phyloP scores from a whole-genome alignment of 2,797 vertebrate species.

The Perodicticus potto region DNA sequence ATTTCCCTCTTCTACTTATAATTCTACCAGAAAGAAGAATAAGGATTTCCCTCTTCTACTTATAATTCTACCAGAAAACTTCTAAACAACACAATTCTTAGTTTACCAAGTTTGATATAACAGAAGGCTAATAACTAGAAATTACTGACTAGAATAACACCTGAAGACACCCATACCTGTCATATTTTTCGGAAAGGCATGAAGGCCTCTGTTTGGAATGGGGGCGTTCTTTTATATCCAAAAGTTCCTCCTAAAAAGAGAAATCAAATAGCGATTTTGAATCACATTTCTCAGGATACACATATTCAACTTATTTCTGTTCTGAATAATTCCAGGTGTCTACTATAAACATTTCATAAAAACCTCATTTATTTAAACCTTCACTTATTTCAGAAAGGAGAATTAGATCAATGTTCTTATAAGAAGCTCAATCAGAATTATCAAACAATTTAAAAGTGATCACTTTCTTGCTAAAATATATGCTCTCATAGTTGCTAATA shows the following conservation, averaged over 20 bases:
- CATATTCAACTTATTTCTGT: slow-evolving; percentile 27
- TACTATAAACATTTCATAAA: slow-evolving; percentile 46
- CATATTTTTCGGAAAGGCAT: slow-evolving; percentile 97
- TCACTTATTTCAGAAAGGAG: slow-evolving; percentile 27
- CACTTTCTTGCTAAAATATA: slow-evolving; percentile 42
- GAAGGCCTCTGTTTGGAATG: slow-evolving; percentile 96
- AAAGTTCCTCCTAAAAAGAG: slow-evolving; percentile 93
- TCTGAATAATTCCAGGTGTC: neutral
- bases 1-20: too few relatives aligned
- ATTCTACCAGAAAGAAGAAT: too few relatives aligned
- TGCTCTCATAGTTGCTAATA: neutral
- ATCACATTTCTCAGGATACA: slow-evolving; percentile 64
- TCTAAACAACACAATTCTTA: slow-evolving; percentile 41
- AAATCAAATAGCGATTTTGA: slow-evolving; percentile 70
- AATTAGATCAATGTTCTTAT: slow-evolving; percentile 18
- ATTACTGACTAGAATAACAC: slow-evolving; percentile 28
- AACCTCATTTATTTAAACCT: slow-evolving; percentile 23
- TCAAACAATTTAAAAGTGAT: slow-evolving; percentile 44
- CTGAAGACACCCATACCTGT: slow-evolving; percentile 92
- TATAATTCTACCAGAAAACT: slow-evolving; percentile 7
- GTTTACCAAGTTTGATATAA: slow-evolving; percentile 46
- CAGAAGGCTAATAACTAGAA: neutral
- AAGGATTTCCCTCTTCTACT: neutral
- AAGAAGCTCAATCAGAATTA: neutral
- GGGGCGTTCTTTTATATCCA: slow-evolving; percentile 97